phyloP scores from a whole-genome alignment of 2,797 vertebrate genomes.

The Ceryle rudis region DNA sequence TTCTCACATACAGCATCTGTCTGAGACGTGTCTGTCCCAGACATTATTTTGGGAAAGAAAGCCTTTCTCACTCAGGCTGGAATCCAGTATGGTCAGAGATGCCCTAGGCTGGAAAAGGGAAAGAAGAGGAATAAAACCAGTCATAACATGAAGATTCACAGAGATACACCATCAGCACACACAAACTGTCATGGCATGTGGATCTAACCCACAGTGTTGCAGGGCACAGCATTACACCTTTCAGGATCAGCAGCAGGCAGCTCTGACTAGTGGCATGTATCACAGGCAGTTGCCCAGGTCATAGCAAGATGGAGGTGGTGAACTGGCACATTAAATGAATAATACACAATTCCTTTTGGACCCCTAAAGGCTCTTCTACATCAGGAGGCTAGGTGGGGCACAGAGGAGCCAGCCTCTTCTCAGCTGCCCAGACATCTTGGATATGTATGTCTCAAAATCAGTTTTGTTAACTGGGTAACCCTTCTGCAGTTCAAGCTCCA shows the following conservation, averaged over 20 bases:
- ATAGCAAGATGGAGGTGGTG: neutral
- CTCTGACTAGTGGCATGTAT: neutral
- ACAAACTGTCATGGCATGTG: neutral
- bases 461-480: neutral
- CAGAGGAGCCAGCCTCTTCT: neutral
- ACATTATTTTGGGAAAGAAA: neutral
- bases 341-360: neutral
- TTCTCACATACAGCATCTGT: neutral
- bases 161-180: neutral
- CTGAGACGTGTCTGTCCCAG: neutral
- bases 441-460: neutral
- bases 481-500: neutral
- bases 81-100: neutral
- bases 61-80: neutral
- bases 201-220: neutral
- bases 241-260: neutral
- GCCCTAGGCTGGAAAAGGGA: neutral
- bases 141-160: neutral
- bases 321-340: neutral
- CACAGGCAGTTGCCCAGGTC: neutral
- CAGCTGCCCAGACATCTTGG: neutral
- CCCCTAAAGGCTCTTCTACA: neutral
- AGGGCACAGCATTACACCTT: neutral
- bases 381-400: neutral
- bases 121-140: neutral